These are phyloP conservation scores for Tragelaphus oryx DNA, from an alignment of 2,797 vertebrate species.

Conservation along the genomic window DNA sequence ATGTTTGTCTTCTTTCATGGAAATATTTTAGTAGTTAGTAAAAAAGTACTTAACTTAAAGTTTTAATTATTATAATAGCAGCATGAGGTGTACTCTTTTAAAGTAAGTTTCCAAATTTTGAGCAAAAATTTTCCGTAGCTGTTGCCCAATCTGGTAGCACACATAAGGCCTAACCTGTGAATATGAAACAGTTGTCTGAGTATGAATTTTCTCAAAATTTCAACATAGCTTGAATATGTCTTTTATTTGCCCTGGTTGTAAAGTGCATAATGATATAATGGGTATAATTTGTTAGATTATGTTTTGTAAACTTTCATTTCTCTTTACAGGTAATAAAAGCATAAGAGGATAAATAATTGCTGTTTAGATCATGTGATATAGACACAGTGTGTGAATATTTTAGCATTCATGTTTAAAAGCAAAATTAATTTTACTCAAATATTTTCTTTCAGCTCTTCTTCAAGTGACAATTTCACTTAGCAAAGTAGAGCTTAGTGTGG, in stretches of 20 bases:
- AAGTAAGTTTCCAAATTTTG: background rate
- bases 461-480: constrained; percentile 98
- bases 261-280: background rate
- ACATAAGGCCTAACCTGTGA: background rate
- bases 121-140: background rate
- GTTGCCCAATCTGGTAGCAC: background rate
- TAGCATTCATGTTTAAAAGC: background rate
- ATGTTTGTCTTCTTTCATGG: background rate
- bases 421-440: constrained; percentile 48
- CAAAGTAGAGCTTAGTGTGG: constrained; percentile 98
- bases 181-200: background rate
- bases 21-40: background rate
- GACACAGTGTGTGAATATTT: background rate
- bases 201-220: background rate
- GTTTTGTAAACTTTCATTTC: background rate
- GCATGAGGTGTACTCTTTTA: background rate
- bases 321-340: background rate
- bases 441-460: constrained; percentile 88
- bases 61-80: background rate
- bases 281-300: background rate
- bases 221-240: background rate
- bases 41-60: background rate
- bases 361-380: background rate
- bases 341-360: background rate
- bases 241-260: background rate